These are phyloP conservation scores for Noctua comes DNA, from an alignment of 2,888 invertebrate genomes.

Conservation along the genomic window DNA sequence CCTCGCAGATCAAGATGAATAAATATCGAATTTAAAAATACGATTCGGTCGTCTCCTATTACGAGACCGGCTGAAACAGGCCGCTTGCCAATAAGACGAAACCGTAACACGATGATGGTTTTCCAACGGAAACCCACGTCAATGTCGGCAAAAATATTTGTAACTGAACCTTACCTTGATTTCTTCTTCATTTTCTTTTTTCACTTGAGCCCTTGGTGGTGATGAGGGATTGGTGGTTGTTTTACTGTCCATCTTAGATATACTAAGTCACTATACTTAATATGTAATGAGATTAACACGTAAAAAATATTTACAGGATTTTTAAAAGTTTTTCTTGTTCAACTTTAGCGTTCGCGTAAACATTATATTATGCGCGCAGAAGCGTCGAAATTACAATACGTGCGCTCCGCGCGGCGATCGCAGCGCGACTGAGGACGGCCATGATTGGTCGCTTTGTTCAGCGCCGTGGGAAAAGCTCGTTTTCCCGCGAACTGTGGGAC, in stretches of 20 bases:
- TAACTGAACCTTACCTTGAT: constrained; percentile 91
- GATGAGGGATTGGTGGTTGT: constrained; percentile 82
- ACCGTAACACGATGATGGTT: constrained; percentile 82
- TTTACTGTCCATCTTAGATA: constrained; percentile 88
- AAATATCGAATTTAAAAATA: constrained; percentile 89
- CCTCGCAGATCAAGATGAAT: constrained; percentile 76
- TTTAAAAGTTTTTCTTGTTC: constrained; percentile 75
- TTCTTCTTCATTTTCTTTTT: constrained; percentile 94
- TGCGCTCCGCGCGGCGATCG: constrained; percentile 71
- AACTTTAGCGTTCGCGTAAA: constrained; percentile 83
- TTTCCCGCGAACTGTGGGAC: constrained; percentile 78
- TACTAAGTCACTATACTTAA: constrained; percentile 67
- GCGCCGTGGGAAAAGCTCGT: constrained; percentile 75
- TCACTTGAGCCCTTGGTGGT: constrained; percentile 87
- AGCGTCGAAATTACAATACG: constrained; percentile 54
- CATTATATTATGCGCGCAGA: constrained; percentile 73
- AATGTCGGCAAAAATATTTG: constrained; percentile 71
- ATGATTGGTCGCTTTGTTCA: constrained; percentile 71
- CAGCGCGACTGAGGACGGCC: constrained; percentile 76
- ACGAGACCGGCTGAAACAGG: constrained; percentile 84
- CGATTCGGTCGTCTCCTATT: constrained; percentile 85
- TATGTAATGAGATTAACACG: constrained; percentile 61
- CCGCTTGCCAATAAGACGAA: constrained; percentile 85
- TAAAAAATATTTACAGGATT: constrained; percentile 66
- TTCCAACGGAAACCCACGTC: constrained; percentile 82